Base-by-base conservation (phyloP, 2,888 invertebrate genomes). In the Sinhomidia bicolor region DNA sequence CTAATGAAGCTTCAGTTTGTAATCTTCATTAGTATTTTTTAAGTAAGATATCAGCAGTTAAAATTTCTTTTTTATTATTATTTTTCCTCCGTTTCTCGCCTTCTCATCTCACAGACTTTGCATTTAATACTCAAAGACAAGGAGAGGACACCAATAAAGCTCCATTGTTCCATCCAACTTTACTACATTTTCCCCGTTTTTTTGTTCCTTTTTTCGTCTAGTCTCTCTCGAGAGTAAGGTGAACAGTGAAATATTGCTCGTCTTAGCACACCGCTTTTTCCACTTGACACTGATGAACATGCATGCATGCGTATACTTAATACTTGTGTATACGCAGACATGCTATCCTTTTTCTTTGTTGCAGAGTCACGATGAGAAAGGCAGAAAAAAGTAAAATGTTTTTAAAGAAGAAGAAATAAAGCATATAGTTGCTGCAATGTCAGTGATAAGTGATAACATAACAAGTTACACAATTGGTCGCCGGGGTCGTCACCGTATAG, bases 281-380 rank as follows among this genome's bases (percentile, higher is more conserved):
- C 83, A 71, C 65, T 78, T 85, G 85, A 85, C 85, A 85, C 85
- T 85, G 85, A 85, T 85, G 85, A 85, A 85, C 78, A 60, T 29
- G 10, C n/a, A n/a, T n/a, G n/a, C n/a, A n/a, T n/a, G n/a, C n/a
- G n/a, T n/a, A n/a, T n/a, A n/a, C n/a, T n/a, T n/a, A n/a, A n/a
- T n/a, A n/a, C n/a, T n/a, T n/a, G n/a, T n/a, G n/a, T n/a, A n/a
- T n/a, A n/a, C n/a, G n/a, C n/a, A n/a, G n/a, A n/a, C 51, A 68
- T 29, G 17, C 51, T 26, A 51, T 20, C 51, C 17, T 68, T 68
- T 68, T 68, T 47, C 32, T 14, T 17, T 29, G 6, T 7, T 83
- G 83, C 36, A 4, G 26, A 84, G 84, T 84, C 84, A 84, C 62
- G 76, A 83, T 83, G 83, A 83, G 68, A 29, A 54, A 32, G 57